phyloP scores from a whole-genome alignment of 2,888 invertebrate genomes.

The Drosophila paramelanica region DNA sequence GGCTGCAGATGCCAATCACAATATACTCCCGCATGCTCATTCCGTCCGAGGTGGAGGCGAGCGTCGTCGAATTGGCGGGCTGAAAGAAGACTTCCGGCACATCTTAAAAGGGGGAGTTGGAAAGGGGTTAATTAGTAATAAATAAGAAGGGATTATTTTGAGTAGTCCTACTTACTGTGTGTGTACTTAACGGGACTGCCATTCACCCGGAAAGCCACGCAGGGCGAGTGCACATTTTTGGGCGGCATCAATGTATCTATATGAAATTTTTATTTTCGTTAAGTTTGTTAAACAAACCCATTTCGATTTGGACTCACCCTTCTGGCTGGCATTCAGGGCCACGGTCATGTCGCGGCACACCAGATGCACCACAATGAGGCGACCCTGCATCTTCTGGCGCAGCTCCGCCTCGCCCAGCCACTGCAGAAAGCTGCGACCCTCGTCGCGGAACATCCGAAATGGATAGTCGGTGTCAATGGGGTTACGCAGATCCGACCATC shows the following conservation, averaged over 20 bases:
- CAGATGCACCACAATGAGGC: constrained; percentile 91
- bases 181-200: constrained; percentile 90
- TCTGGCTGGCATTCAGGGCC: constrained; percentile 84
- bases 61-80: constrained; percentile 85
- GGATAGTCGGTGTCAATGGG: constrained; percentile 91
- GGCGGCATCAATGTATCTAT: constrained; percentile 81
- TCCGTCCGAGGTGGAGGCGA: constrained; percentile 87
- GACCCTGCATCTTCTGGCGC: constrained; percentile 91
- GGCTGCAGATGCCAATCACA: constrained; percentile 92
- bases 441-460: constrained; percentile 92
- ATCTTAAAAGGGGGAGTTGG: constrained; percentile 85
- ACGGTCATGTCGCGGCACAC: constrained; percentile 91
- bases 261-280: too few relatives aligned
- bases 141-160: too few relatives aligned
- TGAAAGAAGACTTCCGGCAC: constrained; percentile 93
- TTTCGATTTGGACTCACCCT: constrained; percentile 42
- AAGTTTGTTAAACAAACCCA: too few relatives aligned
- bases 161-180: constrained; percentile 86
- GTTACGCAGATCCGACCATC: constrained; percentile 92
- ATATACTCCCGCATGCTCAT: constrained; percentile 91
- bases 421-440: constrained; percentile 92
- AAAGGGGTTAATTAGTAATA: neutral
- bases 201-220: constrained; percentile 93
- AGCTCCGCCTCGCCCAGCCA: constrained; percentile 94
- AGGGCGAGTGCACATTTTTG: constrained; percentile 91